Base-by-base conservation (phyloP, 1,140 invertebrate genomes). In the Listronotus oregonensis region DNA sequence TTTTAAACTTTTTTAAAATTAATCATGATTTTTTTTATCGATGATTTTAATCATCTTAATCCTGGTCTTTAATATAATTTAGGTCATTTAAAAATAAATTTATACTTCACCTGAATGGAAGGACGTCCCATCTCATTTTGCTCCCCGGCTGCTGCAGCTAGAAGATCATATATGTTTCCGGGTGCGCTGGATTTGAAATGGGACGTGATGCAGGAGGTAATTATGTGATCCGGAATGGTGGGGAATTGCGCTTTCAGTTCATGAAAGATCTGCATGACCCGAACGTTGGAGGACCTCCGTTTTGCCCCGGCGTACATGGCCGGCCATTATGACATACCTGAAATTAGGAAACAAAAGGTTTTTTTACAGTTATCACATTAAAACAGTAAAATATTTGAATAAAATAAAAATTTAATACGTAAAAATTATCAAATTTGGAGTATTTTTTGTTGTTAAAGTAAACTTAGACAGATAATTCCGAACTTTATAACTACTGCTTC, bases 171-270 rank as follows among this genome's bases (percentile, higher is more conserved):
- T 18, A 75, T 64, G 37, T 68, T 67, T 27, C 52, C 39, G 40
- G 46, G 27, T 15, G 65, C 31, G n/a, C 44, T 47, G 6, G 58
- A 42, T 42, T 18, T 46, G n/a, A 67, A 57, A 49, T 66, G 55
- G 55, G 64, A 64, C 21, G 61, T 69, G 50, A 64, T 70, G 7
- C 82, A 84, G 69, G 79, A 81, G 27, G 85, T 87, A 70, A 93
- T 88, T 72, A 93, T 85, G 83, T 89, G 85, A 82, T 93, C 91
- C 72, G 92, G 90, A 75, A 92, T 86, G 69, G 88, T 89, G 59
- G 92, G 91, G 81, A 91, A 93, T 81, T 90, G 88, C 79, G 92
- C 89, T 83, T 93, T 93, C 79, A 94, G 83, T 82, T 93, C 90
- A 82, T 93, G 89, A 79, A 93, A 93, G 77, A 93, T 85, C 85